Conservation (phyloP, 2,888 invertebrate genomes). For the Plemyria rubiginata region DNA sequence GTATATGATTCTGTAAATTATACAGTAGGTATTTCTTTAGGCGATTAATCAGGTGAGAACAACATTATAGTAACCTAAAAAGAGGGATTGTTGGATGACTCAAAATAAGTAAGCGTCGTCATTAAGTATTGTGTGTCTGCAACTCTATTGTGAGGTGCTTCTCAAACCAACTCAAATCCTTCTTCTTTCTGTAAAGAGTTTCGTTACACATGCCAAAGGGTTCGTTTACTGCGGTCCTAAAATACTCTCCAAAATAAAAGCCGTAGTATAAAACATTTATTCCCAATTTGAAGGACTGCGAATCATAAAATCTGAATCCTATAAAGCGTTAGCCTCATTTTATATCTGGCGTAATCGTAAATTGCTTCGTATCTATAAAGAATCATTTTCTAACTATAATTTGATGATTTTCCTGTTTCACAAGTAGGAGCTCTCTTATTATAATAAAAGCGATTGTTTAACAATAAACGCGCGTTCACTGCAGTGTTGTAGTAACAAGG, state of each 20-base stretch:
- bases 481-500: no score
- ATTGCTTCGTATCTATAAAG: constrained; percentile 17
- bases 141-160: no score
- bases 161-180: not conserved
- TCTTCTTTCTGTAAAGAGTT: not conserved
- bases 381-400: constrained; percentile 16
- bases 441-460: no score
- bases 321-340: constrained; percentile 25
- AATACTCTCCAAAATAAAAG: constrained; percentile 13
- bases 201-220: not conserved
- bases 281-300: constrained; percentile 26
- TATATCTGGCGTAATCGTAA: constrained; percentile 24
- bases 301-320: constrained; percentile 26
- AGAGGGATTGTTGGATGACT: no score
- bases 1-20: no score
- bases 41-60: no score
- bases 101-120: no score
- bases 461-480: no score
- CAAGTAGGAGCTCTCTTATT: not conserved
- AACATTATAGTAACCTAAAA: no score
- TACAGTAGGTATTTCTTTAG: no score
- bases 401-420: constrained; percentile 4
- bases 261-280: constrained; percentile 18
- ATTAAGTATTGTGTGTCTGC: no score
- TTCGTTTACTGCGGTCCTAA: not conserved